These are phyloP conservation scores for Synergus japonicus DNA, from an alignment of 2,888 invertebrate genomes.

Conservation along the genomic window DNA sequence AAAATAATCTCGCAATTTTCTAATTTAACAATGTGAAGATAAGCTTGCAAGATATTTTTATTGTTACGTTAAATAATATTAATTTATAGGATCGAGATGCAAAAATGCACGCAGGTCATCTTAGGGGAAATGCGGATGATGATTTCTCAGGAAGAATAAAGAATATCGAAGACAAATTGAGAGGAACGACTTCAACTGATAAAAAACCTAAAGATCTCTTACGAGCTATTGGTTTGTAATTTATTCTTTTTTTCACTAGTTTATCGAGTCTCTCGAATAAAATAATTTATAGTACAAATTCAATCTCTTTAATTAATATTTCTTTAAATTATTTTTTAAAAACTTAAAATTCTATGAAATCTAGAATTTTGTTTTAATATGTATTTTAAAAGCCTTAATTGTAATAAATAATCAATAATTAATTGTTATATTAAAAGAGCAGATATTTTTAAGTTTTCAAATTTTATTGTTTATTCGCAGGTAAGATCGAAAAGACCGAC, in stretches of 20 bases:
- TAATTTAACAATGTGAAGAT: background rate
- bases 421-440: too few species aligned
- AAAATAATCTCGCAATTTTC: conserved; percentile 17
- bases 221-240: conserved; percentile 84
- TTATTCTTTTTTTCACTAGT: background rate
- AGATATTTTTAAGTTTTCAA: too few species aligned
- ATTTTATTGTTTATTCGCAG: conserved; percentile 61
- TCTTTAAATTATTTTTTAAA: too few species aligned
- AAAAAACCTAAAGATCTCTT: conserved; percentile 92
- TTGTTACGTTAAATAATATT: background rate
- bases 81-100: conserved; percentile 76
- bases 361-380: too few species aligned
- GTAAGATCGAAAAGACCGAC: conserved; percentile 92
- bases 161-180: conserved; percentile 89
- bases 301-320: too few species aligned
- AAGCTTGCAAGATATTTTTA: background rate
- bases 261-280: too few species aligned
- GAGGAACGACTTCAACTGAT: conserved; percentile 80
- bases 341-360: background rate
- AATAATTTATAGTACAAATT: too few species aligned
- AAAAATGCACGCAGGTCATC: conserved; percentile 74
- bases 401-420: too few species aligned
- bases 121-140: conserved; percentile 78
- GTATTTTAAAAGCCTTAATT: too few species aligned
- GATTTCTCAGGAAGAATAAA: conserved; percentile 83